Evolutionary conservation across 2,888 invertebrate species (phyloP).

Genomic region (Sarcophaga variegata): DNA sequence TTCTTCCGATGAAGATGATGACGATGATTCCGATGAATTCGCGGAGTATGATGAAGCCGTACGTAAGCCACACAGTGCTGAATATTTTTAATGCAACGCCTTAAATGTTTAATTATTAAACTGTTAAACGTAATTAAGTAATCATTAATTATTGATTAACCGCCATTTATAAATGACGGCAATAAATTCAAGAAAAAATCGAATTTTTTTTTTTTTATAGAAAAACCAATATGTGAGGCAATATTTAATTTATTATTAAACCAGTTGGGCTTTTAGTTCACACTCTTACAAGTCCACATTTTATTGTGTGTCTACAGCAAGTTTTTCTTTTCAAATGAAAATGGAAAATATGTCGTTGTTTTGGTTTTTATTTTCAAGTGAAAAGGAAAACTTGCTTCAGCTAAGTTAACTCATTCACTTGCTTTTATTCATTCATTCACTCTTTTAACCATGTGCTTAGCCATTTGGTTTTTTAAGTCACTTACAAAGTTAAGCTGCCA

Average conservation of each 20-base stretch:
- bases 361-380: slow-evolving; percentile 13
- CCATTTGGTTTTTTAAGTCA: slow-evolving; percentile 27
- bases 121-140: slow-evolving; percentile 12
- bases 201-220: neutral
- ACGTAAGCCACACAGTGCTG: slow-evolving; percentile 66
- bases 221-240: slow-evolving; percentile 7
- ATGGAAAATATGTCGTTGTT: slow-evolving; percentile 25
- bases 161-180: slow-evolving; percentile 5
- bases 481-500: slow-evolving; percentile 3
- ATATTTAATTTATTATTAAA: slow-evolving; percentile 51
- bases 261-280: slow-evolving; percentile 37
- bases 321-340: slow-evolving; percentile 32
- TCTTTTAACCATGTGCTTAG: slow-evolving; percentile 18
- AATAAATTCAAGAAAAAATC: slow-evolving; percentile 15
- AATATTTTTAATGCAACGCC: slow-evolving; percentile 61
- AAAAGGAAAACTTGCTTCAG: slow-evolving; percentile 10
- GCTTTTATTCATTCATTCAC: slow-evolving; percentile 35
- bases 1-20: slow-evolving; percentile 74
- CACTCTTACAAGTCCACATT: slow-evolving; percentile 1
- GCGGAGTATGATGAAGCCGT: slow-evolving; percentile 69
- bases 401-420: slow-evolving; percentile 34
- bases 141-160: slow-evolving; percentile 21
- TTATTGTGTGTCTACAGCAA: slow-evolving; percentile 14
- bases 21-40: slow-evolving; percentile 73
- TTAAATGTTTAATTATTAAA: neutral